These are phyloP conservation scores for Cynopterus sphinx DNA, from an alignment of 2,797 vertebrate species.

Conservation along the genomic window DNA sequence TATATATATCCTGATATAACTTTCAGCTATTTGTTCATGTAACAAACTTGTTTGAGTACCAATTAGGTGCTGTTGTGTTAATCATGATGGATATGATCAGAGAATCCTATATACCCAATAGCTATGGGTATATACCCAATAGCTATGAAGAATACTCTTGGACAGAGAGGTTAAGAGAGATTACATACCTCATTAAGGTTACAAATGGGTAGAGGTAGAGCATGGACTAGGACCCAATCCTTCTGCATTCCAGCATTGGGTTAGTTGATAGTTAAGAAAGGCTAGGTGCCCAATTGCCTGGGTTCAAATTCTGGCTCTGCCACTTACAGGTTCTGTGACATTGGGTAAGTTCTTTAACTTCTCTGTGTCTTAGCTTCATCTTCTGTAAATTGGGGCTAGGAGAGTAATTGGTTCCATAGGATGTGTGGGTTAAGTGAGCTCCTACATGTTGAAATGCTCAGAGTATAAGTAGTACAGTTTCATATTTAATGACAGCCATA, in stretches of 20 bases:
- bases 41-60: neutral
- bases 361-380: neutral
- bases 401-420: neutral
- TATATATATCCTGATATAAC: neutral
- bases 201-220: neutral
- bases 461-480: neutral
- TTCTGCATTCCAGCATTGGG: neutral
- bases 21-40: neutral
- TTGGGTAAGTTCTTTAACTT: neutral
- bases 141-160: neutral
- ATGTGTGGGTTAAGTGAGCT: neutral
- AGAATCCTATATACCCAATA: neutral
- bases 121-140: neutral
- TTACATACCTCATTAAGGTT: neutral
- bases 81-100: slow-evolving; percentile 11
- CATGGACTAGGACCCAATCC: neutral
- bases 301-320: slow-evolving; percentile 8
- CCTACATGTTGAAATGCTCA: neutral
- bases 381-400: neutral
- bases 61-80: neutral
- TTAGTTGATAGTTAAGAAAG: slow-evolving; percentile 31
- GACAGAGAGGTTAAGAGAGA: neutral
- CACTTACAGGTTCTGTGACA: neutral
- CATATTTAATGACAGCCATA: neutral
- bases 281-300: neutral